Evolutionary conservation across 1,140 invertebrate species (phyloP).

Genomic region (Magallana angulata): DNA sequence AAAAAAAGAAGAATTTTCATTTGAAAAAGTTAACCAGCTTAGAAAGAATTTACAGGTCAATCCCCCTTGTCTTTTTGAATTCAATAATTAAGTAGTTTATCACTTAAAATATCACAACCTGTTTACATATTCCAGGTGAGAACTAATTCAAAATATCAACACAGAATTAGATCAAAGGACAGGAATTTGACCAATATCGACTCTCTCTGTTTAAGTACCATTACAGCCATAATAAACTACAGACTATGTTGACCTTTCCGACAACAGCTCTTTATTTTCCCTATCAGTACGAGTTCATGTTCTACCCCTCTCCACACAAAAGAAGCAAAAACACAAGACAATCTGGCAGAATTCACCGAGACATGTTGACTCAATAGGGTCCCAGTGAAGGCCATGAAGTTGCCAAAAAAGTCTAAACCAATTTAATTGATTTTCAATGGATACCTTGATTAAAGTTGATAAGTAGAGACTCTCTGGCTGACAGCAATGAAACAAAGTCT

Average conservation of each 20-base stretch:
- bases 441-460: constrained; percentile 14
- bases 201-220: neutral
- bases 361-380: constrained; percentile 15
- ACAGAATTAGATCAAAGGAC: constrained; percentile 18
- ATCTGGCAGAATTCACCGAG: neutral
- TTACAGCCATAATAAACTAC: neutral
- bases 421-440: constrained; percentile 24
- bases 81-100: constrained; percentile 7
- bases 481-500: constrained; percentile 6
- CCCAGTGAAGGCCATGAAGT: neutral
- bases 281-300: constrained; percentile 1
- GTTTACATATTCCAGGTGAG: neutral
- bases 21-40: too few relatives aligned
- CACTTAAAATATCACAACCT: neutral
- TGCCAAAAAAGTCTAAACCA: constrained; percentile 6
- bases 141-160: constrained; percentile 27
- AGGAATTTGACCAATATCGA: neutral
- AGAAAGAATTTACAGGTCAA: neutral
- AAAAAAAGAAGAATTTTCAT: neutral
- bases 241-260: neutral
- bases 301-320: neutral
- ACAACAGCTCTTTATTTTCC: neutral
- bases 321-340: neutral
- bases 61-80: neutral
- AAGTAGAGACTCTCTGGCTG: constrained; percentile 5